Base-by-base conservation (phyloP, 2,113 vertebrate genomes). In the Hymenochirus boettgeri region DNA sequence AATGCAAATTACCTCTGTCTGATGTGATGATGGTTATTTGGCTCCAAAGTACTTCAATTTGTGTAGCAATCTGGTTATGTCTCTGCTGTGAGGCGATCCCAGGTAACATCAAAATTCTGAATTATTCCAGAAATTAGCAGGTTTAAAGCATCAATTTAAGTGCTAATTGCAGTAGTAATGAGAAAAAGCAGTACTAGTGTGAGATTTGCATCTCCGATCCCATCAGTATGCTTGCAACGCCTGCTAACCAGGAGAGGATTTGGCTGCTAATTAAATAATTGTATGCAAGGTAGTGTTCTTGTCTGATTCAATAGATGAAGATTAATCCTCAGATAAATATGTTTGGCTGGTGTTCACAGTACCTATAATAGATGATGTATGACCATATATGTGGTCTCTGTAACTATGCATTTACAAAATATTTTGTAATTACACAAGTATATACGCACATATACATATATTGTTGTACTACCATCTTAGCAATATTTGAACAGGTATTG, bases 271-370 rank as follows among this genome's bases (percentile, higher is more conserved):
- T 97, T 96, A 95, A 98, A 96, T 96, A 95, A 98, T 94, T 91
- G 92, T 93, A 97, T 99, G 95, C 93, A 88, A 90, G 85, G 90
- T 82, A 88, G 88, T 85, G 89, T 92, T 90, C 85, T 86, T 78
- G 83, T 90, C 92, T 93, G 89, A 92, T 93, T 94, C 83, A 88
- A 90, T 90, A 89, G 82, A 91, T 88, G 83, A 91, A 91, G 87
- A 90, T 93, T 96, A 96, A 97, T 97, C 93, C 92, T 93, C 91
- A 88, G 89, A 96, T 92, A 95, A 96, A 97, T 96, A 95, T 95
- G 91, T 93, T 93, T 93, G 90, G 86, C 90, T 86, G 89, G 86
- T 88, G 88, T 87, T 85, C 85, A 83, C 83, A 84, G 82, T 85
- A 83, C 87, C 83, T 83, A 83, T 88, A 89, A 88, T 85, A 86